Percentiles rank a stretch among this genome's conserved stretches.
These are phyloP conservation scores for Brenthis ino DNA, from an alignment of 2,888 invertebrate genomes.

Conservation along the genomic window DNA sequence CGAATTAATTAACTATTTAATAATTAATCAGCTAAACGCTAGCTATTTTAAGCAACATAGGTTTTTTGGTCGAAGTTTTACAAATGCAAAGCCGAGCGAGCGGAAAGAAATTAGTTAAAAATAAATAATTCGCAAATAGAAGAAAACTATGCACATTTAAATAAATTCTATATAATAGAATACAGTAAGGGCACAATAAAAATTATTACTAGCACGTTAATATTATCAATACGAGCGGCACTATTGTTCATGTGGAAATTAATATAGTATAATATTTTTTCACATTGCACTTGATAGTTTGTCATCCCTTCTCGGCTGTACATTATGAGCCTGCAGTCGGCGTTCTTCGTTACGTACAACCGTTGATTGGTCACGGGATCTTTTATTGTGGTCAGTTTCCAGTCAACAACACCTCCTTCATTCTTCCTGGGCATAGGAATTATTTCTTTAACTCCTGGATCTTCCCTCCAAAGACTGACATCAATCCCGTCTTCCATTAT, in stretches of 20 bases:
- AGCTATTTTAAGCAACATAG: no score
- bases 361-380: conserved; percentile 65
- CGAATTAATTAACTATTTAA: no score
- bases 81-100: no score
- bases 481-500: conserved; percentile 68
- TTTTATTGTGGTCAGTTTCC: conserved; percentile 63
- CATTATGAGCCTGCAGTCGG: conserved; percentile 68
- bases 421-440: conserved; percentile 45
- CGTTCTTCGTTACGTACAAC: conserved; percentile 65
- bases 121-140: not conserved
- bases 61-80: no score
- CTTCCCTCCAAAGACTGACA: conserved; percentile 68
- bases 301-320: conserved; percentile 67
- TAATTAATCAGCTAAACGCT: no score
- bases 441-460: conserved; percentile 51
- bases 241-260: conserved; percentile 57
- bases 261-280: conserved; percentile 63
- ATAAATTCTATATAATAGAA: not conserved
- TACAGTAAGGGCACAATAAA: conserved; percentile 25
- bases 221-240: not conserved
- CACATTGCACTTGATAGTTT: conserved; percentile 68
- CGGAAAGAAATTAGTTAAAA: not conserved
- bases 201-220: conserved; percentile 29
- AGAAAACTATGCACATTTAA: not conserved
- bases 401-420: conserved; percentile 55